phyloP scores from a whole-genome alignment of 2,888 invertebrate species.

The Spialia ferax region DNA sequence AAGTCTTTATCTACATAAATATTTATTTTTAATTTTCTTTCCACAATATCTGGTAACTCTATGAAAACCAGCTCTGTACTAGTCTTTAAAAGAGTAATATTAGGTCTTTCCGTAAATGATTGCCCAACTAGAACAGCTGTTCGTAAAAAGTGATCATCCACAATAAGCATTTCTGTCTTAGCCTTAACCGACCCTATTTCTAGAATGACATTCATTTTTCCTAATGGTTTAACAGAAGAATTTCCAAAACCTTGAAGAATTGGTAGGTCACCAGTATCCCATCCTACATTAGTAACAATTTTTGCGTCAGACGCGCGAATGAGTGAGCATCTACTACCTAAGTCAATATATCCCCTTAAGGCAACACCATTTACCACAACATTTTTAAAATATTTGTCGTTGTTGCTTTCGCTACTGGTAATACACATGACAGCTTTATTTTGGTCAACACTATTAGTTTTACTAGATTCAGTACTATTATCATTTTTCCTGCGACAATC shows the following conservation, averaged over 20 bases:
- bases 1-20: not conserved
- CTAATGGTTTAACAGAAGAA: not conserved
- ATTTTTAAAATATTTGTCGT: not conserved
- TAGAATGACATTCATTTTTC: not conserved
- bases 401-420: not conserved
- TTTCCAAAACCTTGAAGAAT: conserved; percentile 11
- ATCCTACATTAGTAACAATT: not conserved
- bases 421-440: not conserved
- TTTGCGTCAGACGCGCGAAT: not conserved
- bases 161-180: not conserved
- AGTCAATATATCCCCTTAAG: not conserved
- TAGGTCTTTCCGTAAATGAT: not conserved
- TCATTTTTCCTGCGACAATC: conserved; percentile 4
- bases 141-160: not conserved
- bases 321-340: not conserved
- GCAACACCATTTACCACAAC: not conserved
- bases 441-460: not conserved
- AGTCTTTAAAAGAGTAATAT: not conserved
- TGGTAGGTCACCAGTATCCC: not conserved
- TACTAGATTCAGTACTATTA: not conserved
- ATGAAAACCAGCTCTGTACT: not conserved
- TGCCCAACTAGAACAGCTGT: not conserved
- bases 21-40: not conserved
- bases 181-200: not conserved
- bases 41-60: not conserved